These are phyloP conservation scores for Hetaerina americana DNA, from an alignment of 1,140 invertebrate species.

Conservation along the genomic window DNA sequence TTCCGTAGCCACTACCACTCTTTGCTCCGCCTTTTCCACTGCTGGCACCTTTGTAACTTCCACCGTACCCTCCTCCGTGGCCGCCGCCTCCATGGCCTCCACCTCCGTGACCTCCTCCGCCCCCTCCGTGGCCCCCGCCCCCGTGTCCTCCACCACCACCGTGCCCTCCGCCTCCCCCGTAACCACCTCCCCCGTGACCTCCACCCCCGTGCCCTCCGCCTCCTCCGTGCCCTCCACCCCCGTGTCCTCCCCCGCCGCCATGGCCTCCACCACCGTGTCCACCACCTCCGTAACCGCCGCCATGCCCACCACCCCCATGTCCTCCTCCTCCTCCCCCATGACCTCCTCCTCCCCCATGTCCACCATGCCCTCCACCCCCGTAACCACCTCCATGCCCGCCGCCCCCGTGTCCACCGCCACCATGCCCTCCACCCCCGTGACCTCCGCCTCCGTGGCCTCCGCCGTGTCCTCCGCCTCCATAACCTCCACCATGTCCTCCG, in stretches of 20 bases:
- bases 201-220: background rate
- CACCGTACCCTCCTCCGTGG: slow-evolving; percentile 52
- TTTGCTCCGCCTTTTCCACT: slow-evolving; percentile 45
- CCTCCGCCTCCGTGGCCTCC: background rate
- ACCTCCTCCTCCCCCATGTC: background rate
- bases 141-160: background rate
- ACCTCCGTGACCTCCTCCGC: background rate
- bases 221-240: background rate
- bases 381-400: background rate
- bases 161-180: background rate
- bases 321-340: background rate
- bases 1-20: slow-evolving; percentile 40
- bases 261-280: background rate
- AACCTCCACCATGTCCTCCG: background rate
- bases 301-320: background rate
- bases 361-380: background rate
- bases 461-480: background rate
- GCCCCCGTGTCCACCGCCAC: background rate
- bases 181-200: background rate
- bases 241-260: background rate
- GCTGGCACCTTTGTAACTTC: slow-evolving; percentile 51
- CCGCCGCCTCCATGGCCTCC: slow-evolving; percentile 39
- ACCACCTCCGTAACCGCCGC: background rate
- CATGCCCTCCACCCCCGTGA: background rate
- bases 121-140: slow-evolving; percentile 28